These are phyloP conservation scores for Rhabditoides inermis DNA, from an alignment of 2,888 invertebrate genomes.

Conservation along the genomic window DNA sequence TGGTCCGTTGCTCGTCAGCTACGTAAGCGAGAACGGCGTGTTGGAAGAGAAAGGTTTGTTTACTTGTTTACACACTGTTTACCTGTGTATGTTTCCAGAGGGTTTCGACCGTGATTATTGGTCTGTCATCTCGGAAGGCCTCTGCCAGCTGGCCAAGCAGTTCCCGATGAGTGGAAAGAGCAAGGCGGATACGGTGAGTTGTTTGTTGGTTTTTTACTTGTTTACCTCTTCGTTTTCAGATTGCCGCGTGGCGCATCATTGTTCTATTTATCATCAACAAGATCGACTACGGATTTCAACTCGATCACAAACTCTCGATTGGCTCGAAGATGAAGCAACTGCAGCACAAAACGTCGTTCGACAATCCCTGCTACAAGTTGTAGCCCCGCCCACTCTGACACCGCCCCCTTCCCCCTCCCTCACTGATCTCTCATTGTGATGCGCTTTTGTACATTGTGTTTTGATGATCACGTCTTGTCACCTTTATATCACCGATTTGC, in stretches of 20 bases:
- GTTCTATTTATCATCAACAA: conserved; percentile 8
- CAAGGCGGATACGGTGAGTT: background rate
- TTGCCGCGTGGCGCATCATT: conserved; percentile 8
- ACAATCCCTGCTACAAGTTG: too few species aligned
- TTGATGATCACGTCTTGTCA: too few species aligned
- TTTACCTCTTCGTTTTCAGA: background rate
- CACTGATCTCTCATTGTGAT: too few species aligned
- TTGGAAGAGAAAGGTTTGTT: conserved; percentile 7
- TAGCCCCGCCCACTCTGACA: too few species aligned
- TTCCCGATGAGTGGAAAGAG: conserved; percentile 6
- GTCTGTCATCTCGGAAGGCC: conserved; percentile 6
- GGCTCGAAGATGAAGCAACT: too few species aligned
- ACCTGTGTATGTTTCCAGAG: background rate
- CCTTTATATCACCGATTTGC: too few species aligned
- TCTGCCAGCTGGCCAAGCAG: conserved; percentile 6
- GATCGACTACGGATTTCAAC: conserved; percentile 6
- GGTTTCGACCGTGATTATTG: conserved; percentile 8
- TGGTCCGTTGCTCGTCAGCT: conserved; percentile 8
- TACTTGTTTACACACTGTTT: background rate
- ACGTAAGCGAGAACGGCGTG: conserved; percentile 5
- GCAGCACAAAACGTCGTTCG: too few species aligned
- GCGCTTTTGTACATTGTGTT: too few species aligned
- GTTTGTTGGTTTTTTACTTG: background rate
- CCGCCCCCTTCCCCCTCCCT: too few species aligned
- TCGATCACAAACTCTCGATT: too few species aligned